Evolutionary conservation across 2,888 invertebrate genomes (phyloP), one percentile per base, ranked within the genome.

Genomic region (Stomorhina lunata): DNA sequence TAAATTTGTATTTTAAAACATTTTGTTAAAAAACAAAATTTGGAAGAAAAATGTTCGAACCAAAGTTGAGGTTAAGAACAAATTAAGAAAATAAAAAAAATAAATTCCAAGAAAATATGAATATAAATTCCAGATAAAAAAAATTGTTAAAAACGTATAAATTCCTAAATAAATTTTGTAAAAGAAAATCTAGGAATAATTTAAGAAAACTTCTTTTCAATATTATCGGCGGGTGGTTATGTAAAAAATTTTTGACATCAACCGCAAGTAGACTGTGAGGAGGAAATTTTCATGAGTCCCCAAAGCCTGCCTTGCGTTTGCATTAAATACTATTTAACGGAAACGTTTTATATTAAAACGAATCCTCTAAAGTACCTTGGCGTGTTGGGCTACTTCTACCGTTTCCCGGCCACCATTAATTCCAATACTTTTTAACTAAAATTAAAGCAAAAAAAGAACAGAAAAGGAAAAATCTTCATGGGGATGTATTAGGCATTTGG

Each of bases 391-490:
- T 50, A 82, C 55, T 61, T 82, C 75, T 66, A 76, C 27, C 43
- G 79, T 45, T 65, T 84, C 81, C 27, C 77, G 80, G 59, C 72
- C 65, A 27, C 53, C 61, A 57, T 84, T 83, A 66, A 85, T 48
- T 79, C 84, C 84, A 73, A 85, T 40, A 84, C 69, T 84, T 77
- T 84, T 84, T 53, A 86, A 83, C 85, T 85, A 84, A 78, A 86
- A 80, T 65, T 77, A 83, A 72, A 77, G 50, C 72, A 66, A 79
- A 71, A n/a, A 66, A 66, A 71, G 53, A 63, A 78, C 37, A 69
- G 66, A 68, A 29, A 55, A 75, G 29, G 29, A 29, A 71, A 72
- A 48, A 78, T n/a, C 45, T 40, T 71, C 27, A 48, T 65, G 34
- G n/a, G 34, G 17, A 34, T 75, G 53, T 65, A 66, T 50, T 80